A percentile compares a stretch with the other conserved stretches of the same genome.
Evolutionary conservation across 2,797 vertebrate species (phyloP).

Genomic region (Momotus momota): DNA sequence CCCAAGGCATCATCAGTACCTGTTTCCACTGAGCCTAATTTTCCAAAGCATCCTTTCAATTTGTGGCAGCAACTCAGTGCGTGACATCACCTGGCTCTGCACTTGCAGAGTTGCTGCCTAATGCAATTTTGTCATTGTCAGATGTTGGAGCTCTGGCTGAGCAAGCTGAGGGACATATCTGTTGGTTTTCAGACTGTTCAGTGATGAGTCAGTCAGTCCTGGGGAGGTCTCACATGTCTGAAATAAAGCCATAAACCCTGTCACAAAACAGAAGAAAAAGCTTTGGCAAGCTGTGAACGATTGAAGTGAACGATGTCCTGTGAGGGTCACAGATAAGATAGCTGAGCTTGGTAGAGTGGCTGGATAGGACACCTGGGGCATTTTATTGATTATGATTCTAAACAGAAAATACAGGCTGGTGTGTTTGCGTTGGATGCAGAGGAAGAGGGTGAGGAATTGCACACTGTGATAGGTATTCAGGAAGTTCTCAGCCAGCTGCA

Average conservation of each 20-base stretch:
- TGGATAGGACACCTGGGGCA: background rate
- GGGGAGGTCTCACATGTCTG: background rate
- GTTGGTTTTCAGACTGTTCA: background rate
- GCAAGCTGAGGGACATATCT: background rate
- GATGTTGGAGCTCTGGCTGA: background rate
- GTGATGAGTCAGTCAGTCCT: background rate
- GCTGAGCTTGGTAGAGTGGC: accelerated
- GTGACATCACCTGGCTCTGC: constrained; percentile 5
- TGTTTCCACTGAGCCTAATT: background rate
- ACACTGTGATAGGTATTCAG: background rate
- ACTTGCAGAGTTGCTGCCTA: background rate
- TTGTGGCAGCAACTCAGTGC: background rate
- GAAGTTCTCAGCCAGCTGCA: background rate
- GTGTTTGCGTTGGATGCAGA: accelerated
- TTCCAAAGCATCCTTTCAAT: background rate
- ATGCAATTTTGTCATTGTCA: background rate
- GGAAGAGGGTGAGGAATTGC: background rate
- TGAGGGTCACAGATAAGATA: background rate
- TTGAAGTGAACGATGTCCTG: background rate
- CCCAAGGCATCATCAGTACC: background rate
- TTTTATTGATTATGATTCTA: background rate
- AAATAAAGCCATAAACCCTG: background rate
- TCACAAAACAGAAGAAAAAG: background rate
- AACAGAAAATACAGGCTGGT: background rate
- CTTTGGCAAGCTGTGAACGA: background rate